Conservation (phyloP, 2,888 invertebrate genomes). For the Hemicrepidius hirtus region DNA sequence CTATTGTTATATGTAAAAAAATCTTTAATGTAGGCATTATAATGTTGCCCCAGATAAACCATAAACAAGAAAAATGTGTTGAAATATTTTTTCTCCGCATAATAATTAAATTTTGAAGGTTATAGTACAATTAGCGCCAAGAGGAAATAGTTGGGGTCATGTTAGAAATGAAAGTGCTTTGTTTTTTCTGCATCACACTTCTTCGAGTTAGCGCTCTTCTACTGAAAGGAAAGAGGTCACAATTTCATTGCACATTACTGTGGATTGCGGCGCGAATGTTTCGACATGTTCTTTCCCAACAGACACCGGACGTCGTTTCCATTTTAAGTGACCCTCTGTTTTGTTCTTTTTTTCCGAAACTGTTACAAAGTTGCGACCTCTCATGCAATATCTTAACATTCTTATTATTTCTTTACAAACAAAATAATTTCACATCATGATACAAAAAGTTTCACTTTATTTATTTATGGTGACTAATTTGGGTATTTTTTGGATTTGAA, state of each 20-base stretch:
- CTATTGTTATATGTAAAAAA: too few relatives aligned
- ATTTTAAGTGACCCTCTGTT: constrained; percentile 26
- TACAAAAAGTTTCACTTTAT: not conserved
- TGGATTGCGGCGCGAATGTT: constrained; percentile 20
- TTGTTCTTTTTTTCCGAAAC: constrained; percentile 10
- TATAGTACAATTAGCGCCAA: not conserved
- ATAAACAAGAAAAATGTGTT: not conserved
- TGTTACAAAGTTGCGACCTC: not conserved
- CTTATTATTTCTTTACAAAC: not conserved
- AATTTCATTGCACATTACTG: constrained; percentile 24
- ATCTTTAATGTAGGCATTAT: too few relatives aligned
- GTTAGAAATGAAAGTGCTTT: constrained; percentile 21
- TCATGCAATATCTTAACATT: not conserved
- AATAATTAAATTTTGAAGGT: constrained; percentile 13
- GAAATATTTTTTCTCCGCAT: not conserved
- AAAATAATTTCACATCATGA: not conserved
- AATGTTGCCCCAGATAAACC: not conserved
- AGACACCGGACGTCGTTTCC: constrained; percentile 28
- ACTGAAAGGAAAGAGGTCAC: constrained; percentile 19
- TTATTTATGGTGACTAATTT: not conserved
- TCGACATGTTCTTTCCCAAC: constrained; percentile 27
- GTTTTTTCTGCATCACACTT: not conserved
- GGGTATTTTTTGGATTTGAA: not conserved
- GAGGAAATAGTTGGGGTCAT: constrained; percentile 1
- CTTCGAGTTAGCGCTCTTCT: not conserved